Percentiles rank a stretch among this genome's conserved stretches.
Conservation (phyloP, 2,113 vertebrate species). For the Cololabis saira region DNA sequence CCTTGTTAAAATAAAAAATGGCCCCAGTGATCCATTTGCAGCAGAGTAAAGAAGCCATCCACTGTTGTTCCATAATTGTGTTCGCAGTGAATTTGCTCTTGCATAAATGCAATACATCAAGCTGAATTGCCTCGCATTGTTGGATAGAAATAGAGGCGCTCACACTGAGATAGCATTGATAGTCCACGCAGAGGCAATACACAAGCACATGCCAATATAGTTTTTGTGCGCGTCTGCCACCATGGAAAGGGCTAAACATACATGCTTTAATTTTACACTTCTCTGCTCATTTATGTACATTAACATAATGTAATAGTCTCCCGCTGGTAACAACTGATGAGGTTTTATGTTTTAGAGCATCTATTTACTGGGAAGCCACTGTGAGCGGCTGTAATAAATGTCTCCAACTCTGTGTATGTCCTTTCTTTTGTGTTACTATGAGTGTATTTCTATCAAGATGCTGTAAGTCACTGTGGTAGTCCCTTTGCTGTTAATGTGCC, state of each 20-base stretch:
- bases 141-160: constrained; percentile 45
- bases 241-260: constrained; percentile 19
- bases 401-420: background rate
- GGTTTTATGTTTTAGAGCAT: constrained; percentile 13
- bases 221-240: constrained; percentile 13
- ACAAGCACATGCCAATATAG: constrained; percentile 6
- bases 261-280: constrained; percentile 46
- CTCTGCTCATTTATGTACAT: constrained; percentile 38
- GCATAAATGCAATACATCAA: constrained; percentile 31
- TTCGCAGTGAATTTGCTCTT: constrained; percentile 27
- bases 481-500: constrained; percentile 39
- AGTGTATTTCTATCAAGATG: constrained; percentile 17
- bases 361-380: constrained; percentile 10
- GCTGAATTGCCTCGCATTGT: constrained; percentile 40
- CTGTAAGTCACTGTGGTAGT: constrained; percentile 18
- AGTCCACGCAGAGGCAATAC: constrained; percentile 25
- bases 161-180: constrained; percentile 36
- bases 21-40: constrained; percentile 14
- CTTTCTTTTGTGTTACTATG: background rate
- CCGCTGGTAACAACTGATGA: constrained; percentile 31
- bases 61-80: constrained; percentile 17
- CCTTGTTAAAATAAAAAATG: constrained; percentile 27
- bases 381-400: constrained; percentile 5
- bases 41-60: constrained; percentile 15
- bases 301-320: constrained; percentile 27